These are phyloP conservation scores for Neotoma lepida DNA, from an alignment of 2,113 vertebrate species.

Conservation along the genomic window DNA sequence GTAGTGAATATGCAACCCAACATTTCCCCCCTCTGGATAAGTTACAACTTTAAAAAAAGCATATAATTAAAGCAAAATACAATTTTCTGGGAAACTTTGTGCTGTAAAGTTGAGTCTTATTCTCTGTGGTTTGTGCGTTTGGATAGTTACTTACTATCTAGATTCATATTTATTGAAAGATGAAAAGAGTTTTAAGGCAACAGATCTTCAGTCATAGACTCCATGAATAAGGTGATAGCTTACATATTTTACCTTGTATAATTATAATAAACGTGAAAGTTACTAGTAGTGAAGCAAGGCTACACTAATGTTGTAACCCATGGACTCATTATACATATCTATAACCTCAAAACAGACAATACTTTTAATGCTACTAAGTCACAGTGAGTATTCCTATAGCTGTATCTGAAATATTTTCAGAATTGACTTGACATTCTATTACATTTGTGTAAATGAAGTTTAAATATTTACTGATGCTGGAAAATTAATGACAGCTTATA, in stretches of 20 bases:
- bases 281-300: neutral
- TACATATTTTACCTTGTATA: neutral
- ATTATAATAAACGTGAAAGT: constrained; percentile 11
- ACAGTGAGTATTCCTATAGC: neutral
- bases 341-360: neutral
- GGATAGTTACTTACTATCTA: neutral
- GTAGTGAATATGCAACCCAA: constrained; percentile 60
- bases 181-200: neutral
- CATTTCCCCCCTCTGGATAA: neutral
- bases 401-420: neutral
- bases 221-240: neutral
- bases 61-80: constrained; percentile 68
- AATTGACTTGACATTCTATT: neutral
- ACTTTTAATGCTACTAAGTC: neutral
- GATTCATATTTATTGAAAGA: neutral
- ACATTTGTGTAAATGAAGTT: neutral
- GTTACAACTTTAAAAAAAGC: constrained; percentile 56
- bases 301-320: neutral
- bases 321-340: neutral
- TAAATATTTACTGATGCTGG: neutral
- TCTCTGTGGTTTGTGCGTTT: neutral
- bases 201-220: neutral
- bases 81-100: constrained; percentile 56
- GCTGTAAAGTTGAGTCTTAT: neutral
- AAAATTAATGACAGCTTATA: neutral